Conservation (phyloP, 2,113 vertebrate species). For the Tachuris rubrigastra region DNA sequence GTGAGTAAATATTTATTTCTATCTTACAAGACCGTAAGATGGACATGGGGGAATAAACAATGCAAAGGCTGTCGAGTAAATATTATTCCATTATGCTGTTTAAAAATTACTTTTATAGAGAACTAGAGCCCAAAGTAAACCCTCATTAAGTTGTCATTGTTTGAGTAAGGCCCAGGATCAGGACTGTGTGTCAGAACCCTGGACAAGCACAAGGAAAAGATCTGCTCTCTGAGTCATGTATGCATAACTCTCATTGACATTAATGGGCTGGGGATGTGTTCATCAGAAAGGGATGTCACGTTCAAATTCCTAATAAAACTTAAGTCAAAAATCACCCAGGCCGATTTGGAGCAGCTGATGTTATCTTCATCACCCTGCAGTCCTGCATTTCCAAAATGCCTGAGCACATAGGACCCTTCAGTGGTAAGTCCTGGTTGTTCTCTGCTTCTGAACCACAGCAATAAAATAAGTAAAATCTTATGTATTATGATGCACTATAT, state of each 20-base stretch:
- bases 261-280: not conserved
- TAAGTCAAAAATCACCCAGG: not conserved
- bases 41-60: not conserved
- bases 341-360: not conserved
- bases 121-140: not conserved
- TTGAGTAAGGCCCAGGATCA: not conserved
- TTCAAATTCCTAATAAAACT: not conserved
- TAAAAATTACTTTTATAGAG: not conserved
- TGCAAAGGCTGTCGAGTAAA: not conserved
- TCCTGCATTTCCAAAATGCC: not conserved
- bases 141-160: not conserved
- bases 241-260: not conserved
- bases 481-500: not conserved
- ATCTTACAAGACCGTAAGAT: not conserved
- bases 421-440: not conserved
- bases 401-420: not conserved
- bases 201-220: not conserved
- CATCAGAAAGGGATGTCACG: not conserved
- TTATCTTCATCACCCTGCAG: not conserved
- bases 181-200: not conserved
- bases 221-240: not conserved
- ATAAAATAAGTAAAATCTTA: not conserved
- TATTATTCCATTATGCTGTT: not conserved
- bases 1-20: slow-evolving; percentile 18
- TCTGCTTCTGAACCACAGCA: not conserved